phyloP scores from a whole-genome alignment of 2,797 vertebrate species.

The Agapornis canus region DNA sequence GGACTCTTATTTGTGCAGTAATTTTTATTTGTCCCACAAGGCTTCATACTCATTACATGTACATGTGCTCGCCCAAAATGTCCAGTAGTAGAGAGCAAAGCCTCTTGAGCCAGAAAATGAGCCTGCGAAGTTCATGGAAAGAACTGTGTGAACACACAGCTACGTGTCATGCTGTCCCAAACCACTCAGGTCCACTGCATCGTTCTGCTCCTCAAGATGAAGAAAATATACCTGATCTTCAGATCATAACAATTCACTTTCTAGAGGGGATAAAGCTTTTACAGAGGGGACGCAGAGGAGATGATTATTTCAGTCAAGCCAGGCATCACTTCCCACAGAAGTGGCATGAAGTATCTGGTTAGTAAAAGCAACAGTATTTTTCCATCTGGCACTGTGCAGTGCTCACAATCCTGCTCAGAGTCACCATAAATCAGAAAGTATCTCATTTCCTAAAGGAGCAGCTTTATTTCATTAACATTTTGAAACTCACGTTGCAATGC shows the following conservation, averaged over 20 bases:
- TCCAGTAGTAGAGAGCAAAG: background rate
- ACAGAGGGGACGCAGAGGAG: background rate
- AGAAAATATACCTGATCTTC: background rate
- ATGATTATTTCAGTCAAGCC: background rate
- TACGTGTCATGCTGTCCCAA: background rate
- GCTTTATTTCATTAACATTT: constrained; percentile 49
- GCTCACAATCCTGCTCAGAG: background rate
- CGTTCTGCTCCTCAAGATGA: background rate
- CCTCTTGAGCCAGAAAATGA: background rate
- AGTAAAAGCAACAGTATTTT: background rate
- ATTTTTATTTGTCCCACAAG: background rate
- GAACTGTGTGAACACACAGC: background rate
- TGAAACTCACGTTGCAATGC: background rate
- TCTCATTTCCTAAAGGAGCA: constrained; percentile 8
- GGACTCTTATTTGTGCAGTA: background rate
- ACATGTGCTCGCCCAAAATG: background rate
- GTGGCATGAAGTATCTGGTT: background rate
- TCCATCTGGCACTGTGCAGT: background rate
- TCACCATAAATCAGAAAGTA: background rate
- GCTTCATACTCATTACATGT: background rate
- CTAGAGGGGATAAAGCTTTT: background rate
- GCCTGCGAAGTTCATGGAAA: background rate
- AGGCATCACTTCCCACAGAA: background rate
- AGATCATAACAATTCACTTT: background rate
- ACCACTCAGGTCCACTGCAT: background rate